Evolutionary conservation across 23 tunicate species (phyloP).

Genomic region (Trididemnum clinides): DNA sequence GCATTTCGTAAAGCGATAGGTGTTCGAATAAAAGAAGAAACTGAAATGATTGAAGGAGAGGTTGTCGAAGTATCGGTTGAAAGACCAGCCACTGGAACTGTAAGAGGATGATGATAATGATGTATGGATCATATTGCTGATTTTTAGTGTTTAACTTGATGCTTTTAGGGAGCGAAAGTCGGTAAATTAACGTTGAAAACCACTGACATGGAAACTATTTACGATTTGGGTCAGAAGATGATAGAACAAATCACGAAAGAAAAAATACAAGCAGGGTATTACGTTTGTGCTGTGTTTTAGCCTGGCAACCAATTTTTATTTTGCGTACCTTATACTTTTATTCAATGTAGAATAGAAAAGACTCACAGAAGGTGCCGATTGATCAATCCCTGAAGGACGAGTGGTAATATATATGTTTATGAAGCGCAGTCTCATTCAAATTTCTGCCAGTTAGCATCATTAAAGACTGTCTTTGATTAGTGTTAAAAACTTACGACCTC

Average conservation of each 20-base stretch:
- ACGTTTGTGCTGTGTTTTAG: neutral
- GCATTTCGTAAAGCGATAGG: constrained; percentile 97
- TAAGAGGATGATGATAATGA: neutral
- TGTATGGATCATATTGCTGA: neutral
- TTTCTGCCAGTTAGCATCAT: no score
- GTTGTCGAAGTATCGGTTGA: constrained; percentile 98
- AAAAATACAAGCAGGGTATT: constrained; percentile 91
- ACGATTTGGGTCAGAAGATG: constrained; percentile 98
- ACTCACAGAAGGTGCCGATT: no score
- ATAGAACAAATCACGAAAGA: constrained; percentile 96
- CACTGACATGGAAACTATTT: constrained; percentile 98
- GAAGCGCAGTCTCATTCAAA: no score
- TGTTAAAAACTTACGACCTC: no score
- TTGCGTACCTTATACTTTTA: no score
- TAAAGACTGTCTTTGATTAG: no score
- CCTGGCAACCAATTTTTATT: no score
- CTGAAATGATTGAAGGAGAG: constrained; percentile 99
- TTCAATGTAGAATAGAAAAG: no score
- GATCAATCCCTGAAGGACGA: no score
- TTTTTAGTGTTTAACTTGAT: neutral
- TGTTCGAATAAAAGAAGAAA: constrained; percentile 96
- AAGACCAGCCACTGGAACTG: constrained; percentile 99
- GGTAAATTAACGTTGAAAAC: constrained; percentile 98
- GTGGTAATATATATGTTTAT: no score
- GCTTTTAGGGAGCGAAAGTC: constrained; percentile 76